Base-by-base conservation (phyloP, 2,113 vertebrate species). In the Petrocephalus microphthalmus region DNA sequence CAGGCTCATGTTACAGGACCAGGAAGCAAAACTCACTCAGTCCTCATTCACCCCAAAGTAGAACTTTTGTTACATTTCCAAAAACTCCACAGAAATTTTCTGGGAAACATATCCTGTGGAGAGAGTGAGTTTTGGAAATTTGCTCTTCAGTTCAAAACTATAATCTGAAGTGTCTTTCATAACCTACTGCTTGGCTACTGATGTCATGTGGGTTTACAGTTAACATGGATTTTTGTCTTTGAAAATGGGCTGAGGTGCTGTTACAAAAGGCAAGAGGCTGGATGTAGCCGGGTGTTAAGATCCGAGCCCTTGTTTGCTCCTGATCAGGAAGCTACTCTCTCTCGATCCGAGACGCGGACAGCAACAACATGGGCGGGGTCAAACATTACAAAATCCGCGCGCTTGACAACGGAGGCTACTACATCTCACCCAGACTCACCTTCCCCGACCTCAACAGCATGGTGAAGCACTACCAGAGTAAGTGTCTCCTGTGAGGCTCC, bases 321-420 rank as follows among this genome's bases (percentile, higher is more conserved):
- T 37, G 37, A 51, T 25, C 86, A 99, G 98, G 97, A 90, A 99
- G 97, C 90, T 99, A 94, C 89, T 99, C 98, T 0, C 92, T 99
- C 83, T 99, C 98, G 42, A 95, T 99, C 91, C 95, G 97, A 93
- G 98, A 99, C 74, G 84, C 91, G 13, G 96, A 97, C 57, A 89
- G 90, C 0, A 88, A 96, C 87, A 96, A 95, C 0, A 93, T 94
- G 0, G 97, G 99, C 0, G 92, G 96, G 7, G 97, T 99, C 87
- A 99, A 99, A 94, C 98, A 99, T 96, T 99, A 99, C 95, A 99
- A 98, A 95, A 99, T 99, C 89, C 95, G 98, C 89, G 95, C 93
- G 87, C 90, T 99, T 94, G 98, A 99, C 92, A 97, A 97, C 47
- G 98, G 98, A 0, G 98, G 98, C 17, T 98, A 92, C 95, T 99